Evolutionary conservation across 2,797 vertebrate species (phyloP), one percentile per base, ranked within the genome.

Genomic region (Melanotaenia trifasciata): DNA sequence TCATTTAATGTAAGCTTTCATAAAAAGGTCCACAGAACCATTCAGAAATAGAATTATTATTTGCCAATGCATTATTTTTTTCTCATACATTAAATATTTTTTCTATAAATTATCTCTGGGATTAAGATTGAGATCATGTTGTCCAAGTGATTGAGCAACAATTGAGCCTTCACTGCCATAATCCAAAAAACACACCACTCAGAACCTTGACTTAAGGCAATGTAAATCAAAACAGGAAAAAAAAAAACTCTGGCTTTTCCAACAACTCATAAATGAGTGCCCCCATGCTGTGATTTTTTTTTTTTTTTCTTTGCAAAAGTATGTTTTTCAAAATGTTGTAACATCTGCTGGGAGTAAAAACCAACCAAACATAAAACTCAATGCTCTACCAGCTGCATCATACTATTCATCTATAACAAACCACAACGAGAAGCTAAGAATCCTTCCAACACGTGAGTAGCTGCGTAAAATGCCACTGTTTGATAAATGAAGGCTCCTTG

Each of bases 401-500:
- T 56, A 51, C 65, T 35, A 70, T 59, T 76, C 71, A 71, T 74
- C 57, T 72, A 64, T 77, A 75, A 81, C 68, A 64, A 81, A 80
- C 70, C 71, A 54, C 73, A 59, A 18, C 73, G 60, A 70, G 35
- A 74, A 73, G 61, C 64, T 18, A 74, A 73, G 54, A 74, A 61
- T 84, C 63, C 58, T 75, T 50, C 61, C 40, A 59, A 36, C 58
- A 60, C 74, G 61, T 16, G 63, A 62, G 76, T 45, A 66, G 58
- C 35, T 14, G 40, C 47, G 67, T 69, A 62, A 84, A 83, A 74
- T 74, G 71, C 40, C 38, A 68, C 72, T 64, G 74, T 69, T 85
- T 86, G 87, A 90, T 85, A 76, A 88, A 92, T 85, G 72, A 80
- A 28, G 62, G 76, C 68, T 81, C 33, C 67, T 57, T 64, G 81